A percentile compares a stretch with the other conserved stretches of the same genome.
Evolutionary conservation across 2,113 vertebrate species (phyloP).

Genomic region (Hucho hucho): DNA sequence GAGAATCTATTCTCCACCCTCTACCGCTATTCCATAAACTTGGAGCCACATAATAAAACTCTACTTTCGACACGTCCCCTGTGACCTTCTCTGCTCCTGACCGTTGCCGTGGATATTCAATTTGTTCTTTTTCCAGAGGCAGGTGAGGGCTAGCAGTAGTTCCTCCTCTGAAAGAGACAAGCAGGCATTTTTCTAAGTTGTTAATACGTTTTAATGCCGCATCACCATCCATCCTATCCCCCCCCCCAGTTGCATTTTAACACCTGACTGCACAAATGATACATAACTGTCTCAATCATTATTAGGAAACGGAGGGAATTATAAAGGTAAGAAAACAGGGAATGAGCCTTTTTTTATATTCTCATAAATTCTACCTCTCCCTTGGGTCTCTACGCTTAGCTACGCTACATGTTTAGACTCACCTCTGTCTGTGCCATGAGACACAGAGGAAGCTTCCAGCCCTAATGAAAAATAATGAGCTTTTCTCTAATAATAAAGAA

Average conservation of each 20-base stretch:
- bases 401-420: neutral
- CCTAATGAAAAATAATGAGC: neutral
- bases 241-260: slow-evolving; percentile 23
- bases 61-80: slow-evolving; percentile 57
- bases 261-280: slow-evolving; percentile 19
- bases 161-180: slow-evolving; percentile 44
- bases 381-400: slow-evolving; percentile 6
- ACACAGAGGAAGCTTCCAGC: neutral
- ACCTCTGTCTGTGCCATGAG: neutral
- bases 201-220: slow-evolving; percentile 28
- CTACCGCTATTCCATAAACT: slow-evolving; percentile 55
- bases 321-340: slow-evolving; percentile 14
- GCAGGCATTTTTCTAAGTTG: slow-evolving; percentile 19
- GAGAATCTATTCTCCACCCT: slow-evolving; percentile 43
- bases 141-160: slow-evolving; percentile 22
- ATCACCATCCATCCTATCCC: slow-evolving; percentile 4
- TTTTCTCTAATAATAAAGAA: neutral
- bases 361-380: slow-evolving; percentile 14
- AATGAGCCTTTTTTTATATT: slow-evolving; percentile 17
- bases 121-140: slow-evolving; percentile 32
- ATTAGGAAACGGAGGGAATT: slow-evolving; percentile 31
- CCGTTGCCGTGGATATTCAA: slow-evolving; percentile 49
- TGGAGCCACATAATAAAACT: slow-evolving; percentile 61
- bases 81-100: slow-evolving; percentile 61
- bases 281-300: slow-evolving; percentile 24